A percentile compares a stretch with the other conserved stretches of the same genome.
Evolutionary conservation across 2,888 invertebrate species (phyloP).

Genomic region (Drosophila putrida): DNA sequence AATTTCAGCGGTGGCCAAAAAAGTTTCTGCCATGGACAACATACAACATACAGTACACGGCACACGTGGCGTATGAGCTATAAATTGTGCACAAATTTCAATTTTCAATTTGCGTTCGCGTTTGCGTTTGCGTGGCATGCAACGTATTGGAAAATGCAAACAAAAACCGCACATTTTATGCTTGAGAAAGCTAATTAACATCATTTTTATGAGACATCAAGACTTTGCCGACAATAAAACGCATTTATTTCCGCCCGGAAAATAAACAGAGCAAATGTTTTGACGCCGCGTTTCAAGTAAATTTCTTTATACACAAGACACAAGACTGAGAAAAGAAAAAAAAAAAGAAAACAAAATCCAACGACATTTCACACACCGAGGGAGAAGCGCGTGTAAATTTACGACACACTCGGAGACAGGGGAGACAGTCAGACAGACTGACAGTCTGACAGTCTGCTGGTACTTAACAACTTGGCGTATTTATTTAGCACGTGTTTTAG

Average conservation of each 20-base stretch:
- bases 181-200: constrained; percentile 55
- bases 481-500: constrained; percentile 71
- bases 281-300: constrained; percentile 33
- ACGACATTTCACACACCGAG: constrained; percentile 5
- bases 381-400: constrained; percentile 44
- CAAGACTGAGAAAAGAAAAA: no score
- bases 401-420: constrained; percentile 43
- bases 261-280: constrained; percentile 64
- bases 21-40: constrained; percentile 17
- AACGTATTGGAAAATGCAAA: constrained; percentile 44
- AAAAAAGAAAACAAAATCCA: not conserved
- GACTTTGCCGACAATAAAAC: constrained; percentile 40
- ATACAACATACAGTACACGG: no score
- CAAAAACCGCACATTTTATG: constrained; percentile 55
- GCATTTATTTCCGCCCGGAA: constrained; percentile 59
- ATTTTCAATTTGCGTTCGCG: constrained; percentile 15
- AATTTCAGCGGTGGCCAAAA: constrained; percentile 45
- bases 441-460: constrained; percentile 44
- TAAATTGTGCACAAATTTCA: constrained; percentile 39
- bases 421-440: constrained; percentile 3
- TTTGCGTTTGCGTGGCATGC: constrained; percentile 2
- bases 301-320: constrained; percentile 44
- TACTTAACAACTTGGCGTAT: constrained; percentile 68
- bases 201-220: constrained; percentile 52
- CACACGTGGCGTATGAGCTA: constrained; percentile 31